phyloP scores from a whole-genome alignment of 2,888 invertebrate genomes.

The Ferdinandea cuprea region DNA sequence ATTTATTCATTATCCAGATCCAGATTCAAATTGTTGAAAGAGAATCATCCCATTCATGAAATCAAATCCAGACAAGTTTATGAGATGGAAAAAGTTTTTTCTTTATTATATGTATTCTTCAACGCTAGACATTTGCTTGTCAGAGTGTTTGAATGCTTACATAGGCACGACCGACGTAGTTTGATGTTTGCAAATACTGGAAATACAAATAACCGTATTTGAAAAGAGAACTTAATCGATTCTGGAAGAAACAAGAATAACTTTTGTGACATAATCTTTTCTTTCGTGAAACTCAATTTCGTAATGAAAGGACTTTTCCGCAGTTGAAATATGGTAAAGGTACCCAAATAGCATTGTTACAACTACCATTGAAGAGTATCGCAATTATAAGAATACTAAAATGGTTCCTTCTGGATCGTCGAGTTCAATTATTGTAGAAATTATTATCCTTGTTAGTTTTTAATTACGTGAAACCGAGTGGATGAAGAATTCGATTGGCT shows the following conservation, averaged over 20 bases:
- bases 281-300: conserved; percentile 8
- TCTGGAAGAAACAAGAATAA: conserved; percentile 4
- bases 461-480: conserved; percentile 24
- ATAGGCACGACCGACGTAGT: too few species aligned
- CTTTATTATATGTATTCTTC: background rate
- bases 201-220: background rate
- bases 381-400: background rate
- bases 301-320: conserved; percentile 25
- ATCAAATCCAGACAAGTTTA: conserved; percentile 45
- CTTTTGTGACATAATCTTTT: conserved; percentile 24
- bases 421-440: conserved; percentile 52
- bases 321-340: background rate
- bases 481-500: conserved; percentile 30
- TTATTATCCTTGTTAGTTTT: conserved; percentile 55
- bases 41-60: conserved; percentile 56
- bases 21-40: conserved; percentile 33
- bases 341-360: background rate
- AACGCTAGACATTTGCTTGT: background rate
- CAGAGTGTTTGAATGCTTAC: background rate
- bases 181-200: too few species aligned
- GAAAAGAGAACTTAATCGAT: background rate
- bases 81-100: conserved; percentile 45
- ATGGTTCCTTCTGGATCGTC: background rate
- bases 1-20: conserved; percentile 53
- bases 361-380: background rate